phyloP scores from a whole-genome alignment of 2,888 invertebrate species.

The Tiphia femorata region DNA sequence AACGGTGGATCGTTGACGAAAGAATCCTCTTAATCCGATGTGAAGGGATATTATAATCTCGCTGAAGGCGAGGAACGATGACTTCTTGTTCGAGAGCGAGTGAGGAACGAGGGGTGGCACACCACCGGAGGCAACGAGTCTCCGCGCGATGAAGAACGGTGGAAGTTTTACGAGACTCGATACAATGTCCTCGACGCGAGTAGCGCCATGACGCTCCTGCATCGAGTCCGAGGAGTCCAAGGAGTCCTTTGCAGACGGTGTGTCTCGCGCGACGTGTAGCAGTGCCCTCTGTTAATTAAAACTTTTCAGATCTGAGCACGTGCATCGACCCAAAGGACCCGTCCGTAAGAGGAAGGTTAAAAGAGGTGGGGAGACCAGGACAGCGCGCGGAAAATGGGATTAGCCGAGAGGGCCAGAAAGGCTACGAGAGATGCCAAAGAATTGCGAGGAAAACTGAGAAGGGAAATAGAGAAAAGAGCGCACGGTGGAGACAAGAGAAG shows the following conservation, averaged over 20 bases:
- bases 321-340: neutral
- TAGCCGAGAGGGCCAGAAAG: neutral
- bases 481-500: neutral
- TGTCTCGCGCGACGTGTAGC: too few relatives aligned
- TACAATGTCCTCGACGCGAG: neutral
- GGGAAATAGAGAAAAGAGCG: neutral
- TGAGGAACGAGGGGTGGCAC: too few relatives aligned
- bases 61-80: too few relatives aligned
- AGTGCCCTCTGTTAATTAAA: constrained; percentile 27
- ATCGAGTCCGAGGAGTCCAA: too few relatives aligned
- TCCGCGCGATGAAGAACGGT: neutral
- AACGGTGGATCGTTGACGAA: neutral
- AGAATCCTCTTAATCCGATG: neutral
- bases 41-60: neutral
- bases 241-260: too few relatives aligned
- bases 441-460: neutral
- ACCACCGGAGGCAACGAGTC: too few relatives aligned
- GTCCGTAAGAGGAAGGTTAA: neutral
- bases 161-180: neutral
- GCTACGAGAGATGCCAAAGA: neutral
- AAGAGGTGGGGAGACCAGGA: neutral
- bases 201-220: too few relatives aligned
- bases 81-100: too few relatives aligned
- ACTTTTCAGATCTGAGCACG: constrained; percentile 1
- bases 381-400: constrained; percentile 1